Conservation (phyloP, 2,888 invertebrate genomes). For the Timema podura region DNA sequence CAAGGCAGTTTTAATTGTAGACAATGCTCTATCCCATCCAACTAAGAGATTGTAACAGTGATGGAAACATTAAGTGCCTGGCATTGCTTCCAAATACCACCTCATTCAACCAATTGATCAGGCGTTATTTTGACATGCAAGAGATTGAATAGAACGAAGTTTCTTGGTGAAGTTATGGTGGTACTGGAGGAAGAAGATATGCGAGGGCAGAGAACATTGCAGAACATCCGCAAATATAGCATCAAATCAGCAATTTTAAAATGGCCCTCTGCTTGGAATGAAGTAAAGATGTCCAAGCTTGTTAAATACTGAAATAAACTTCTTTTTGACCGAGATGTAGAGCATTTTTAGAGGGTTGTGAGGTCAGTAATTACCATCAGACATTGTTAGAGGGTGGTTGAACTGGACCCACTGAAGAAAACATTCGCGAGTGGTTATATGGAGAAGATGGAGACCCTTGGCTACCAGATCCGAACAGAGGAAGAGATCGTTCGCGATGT, state of each 20-base stretch:
- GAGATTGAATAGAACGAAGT: conserved; percentile 6
- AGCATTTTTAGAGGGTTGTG: background rate
- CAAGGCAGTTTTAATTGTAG: conserved; percentile 1
- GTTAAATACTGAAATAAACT: conserved; percentile 6
- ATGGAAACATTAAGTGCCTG: conserved; percentile 14
- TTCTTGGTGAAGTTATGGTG: conserved; percentile 7
- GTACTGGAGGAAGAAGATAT: conserved; percentile 6
- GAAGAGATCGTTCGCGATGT: conserved; percentile 3
- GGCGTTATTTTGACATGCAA: background rate
- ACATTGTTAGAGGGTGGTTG: background rate
- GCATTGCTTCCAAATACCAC: conserved; percentile 10
- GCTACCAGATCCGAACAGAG: background rate
- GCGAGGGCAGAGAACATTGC: conserved; percentile 8
- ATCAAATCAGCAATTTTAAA: conserved; percentile 15
- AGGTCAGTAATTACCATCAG: background rate
- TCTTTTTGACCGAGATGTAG: background rate
- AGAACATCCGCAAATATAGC: background rate
- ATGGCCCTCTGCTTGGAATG: conserved; percentile 4
- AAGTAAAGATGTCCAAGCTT: background rate
- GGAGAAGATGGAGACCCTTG: background rate
- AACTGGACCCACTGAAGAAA: background rate
- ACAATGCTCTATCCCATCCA: background rate
- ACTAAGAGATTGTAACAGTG: background rate
- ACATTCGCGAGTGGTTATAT: conserved; percentile 1
- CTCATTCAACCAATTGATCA: background rate